Evolutionary conservation across 64 coral and sea anemone species (phyloP), one percentile per base, ranked within the genome.

Genomic region (Stichodactyla mertensii): DNA sequence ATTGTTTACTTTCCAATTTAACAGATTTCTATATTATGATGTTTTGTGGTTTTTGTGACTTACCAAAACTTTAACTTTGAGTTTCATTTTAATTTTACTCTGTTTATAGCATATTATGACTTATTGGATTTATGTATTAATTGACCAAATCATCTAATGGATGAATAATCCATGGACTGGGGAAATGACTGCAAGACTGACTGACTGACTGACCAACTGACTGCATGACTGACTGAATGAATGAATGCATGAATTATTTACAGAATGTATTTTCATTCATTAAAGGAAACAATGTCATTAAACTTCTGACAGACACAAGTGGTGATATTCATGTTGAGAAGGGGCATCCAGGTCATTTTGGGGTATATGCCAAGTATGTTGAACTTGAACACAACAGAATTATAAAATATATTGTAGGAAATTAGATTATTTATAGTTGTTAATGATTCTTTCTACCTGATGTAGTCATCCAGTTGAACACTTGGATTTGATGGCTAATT

Each of bases 281-380:
- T 81, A 12, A 53, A 81, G 78, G 78, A 81, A 81, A 81, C 16
- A 81, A 55, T 5, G 20, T 55, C 19, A 55, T 81, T 81, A 12
- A 81, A 51, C 13, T 81, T 9, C 53, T 53, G 20, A 81, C 78
- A 53, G 78, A 81, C 22, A 16, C 16, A 81, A 10, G 54, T 53
- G 52, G 53, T 81, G 78, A 81, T 20, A 53, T 81, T 19, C 78
- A 81, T 55, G 10, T 81, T 53, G 78, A 81, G 54, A 20, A 54
- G 6, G 78, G 78, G 10, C 78, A 81, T 54, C 52, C 78, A 53
- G 78, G 52, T 5, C 36, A 20, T 6, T 81, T 81, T 81, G 78
- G 53, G n/a, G 36, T 81, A 81, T 81, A 53, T 81, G 78, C 78
- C 5, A 81, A 81, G 78, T 81, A 81, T 54, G 78, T 74, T 31